Percentiles rank a stretch among this genome's conserved stretches.
Conservation (phyloP, 2,797 vertebrate genomes). For the Gouania willdenowi region DNA sequence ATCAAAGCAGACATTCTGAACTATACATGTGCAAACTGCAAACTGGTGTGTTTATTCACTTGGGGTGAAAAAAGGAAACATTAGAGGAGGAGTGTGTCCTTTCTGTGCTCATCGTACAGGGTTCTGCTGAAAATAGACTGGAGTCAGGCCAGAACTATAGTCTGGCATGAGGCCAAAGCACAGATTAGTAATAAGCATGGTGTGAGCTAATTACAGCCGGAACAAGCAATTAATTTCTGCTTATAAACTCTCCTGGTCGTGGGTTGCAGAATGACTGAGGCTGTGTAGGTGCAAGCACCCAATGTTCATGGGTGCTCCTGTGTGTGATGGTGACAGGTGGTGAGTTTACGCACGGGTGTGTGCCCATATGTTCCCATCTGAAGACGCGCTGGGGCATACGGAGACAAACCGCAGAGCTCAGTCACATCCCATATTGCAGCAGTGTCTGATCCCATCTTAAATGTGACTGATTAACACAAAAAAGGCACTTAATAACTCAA, state of each 20-base stretch:
- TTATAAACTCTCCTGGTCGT: conserved; percentile 72
- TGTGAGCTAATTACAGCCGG: conserved; percentile 75
- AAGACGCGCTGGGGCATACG: conserved; percentile 33
- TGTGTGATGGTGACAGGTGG: conserved; percentile 61
- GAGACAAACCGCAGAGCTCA: conserved; percentile 38
- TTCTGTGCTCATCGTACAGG: too few relatives aligned
- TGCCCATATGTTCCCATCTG: conserved; percentile 53
- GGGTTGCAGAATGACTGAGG: conserved; percentile 28
- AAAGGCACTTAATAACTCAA: conserved; percentile 65
- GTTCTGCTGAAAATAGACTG: conserved; percentile 61
- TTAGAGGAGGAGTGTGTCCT: too few relatives aligned
- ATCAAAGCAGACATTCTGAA: too few relatives aligned
- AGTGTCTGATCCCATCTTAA: conserved; percentile 69
- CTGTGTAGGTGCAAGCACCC: conserved; percentile 18
- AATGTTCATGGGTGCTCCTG: conserved; percentile 10
- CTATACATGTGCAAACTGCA: too few relatives aligned
- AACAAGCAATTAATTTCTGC: conserved; percentile 78
- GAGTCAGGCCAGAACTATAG: conserved; percentile 65
- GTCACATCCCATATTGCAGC: conserved; percentile 50
- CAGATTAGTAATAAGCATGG: conserved; percentile 79
- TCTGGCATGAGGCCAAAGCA: conserved; percentile 68
- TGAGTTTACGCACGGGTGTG: conserved; percentile 27
- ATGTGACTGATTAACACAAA: conserved; percentile 62
- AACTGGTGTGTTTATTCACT: too few relatives aligned
- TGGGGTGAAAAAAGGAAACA: too few relatives aligned